These are phyloP conservation scores for Bombycilla garrulus DNA, from an alignment of 2,113 vertebrate genomes.

Conservation along the genomic window DNA sequence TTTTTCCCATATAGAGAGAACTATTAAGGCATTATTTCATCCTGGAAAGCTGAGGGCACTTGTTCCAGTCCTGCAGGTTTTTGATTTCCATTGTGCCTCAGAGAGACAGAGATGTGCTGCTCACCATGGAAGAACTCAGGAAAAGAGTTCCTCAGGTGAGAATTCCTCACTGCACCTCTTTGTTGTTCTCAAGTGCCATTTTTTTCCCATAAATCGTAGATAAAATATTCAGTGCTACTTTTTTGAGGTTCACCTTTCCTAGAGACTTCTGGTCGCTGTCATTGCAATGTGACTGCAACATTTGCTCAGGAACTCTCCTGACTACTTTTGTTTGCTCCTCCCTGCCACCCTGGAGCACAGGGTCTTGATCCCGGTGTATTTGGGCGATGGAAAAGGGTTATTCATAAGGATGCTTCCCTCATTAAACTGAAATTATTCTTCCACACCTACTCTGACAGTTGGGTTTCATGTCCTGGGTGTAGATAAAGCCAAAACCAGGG, in stretches of 20 bases:
- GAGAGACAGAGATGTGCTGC: neutral
- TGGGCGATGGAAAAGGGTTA: neutral
- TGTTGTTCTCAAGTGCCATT: neutral
- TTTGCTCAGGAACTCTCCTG: neutral
- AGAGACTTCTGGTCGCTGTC: neutral
- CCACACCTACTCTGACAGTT: neutral
- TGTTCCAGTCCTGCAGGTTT: neutral
- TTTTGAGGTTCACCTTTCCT: neutral
- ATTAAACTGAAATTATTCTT: neutral
- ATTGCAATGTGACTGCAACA: neutral
- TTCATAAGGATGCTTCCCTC: neutral
- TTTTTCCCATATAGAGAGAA: neutral
- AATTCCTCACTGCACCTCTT: neutral
- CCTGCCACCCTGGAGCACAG: neutral
- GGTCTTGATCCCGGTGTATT: neutral
- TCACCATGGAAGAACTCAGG: neutral
- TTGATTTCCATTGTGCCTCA: neutral
- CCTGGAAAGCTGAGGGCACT: neutral
- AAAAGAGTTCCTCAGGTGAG: neutral
- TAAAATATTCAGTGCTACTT: neutral
- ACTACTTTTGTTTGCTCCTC: neutral
- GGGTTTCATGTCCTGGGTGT: neutral
- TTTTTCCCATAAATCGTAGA: neutral
- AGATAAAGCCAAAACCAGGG: neutral
- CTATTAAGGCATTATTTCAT: slow-evolving; percentile 14